Conservation (phyloP, 1,140 invertebrate species). For the Zeugodacus cucurbitae region DNA sequence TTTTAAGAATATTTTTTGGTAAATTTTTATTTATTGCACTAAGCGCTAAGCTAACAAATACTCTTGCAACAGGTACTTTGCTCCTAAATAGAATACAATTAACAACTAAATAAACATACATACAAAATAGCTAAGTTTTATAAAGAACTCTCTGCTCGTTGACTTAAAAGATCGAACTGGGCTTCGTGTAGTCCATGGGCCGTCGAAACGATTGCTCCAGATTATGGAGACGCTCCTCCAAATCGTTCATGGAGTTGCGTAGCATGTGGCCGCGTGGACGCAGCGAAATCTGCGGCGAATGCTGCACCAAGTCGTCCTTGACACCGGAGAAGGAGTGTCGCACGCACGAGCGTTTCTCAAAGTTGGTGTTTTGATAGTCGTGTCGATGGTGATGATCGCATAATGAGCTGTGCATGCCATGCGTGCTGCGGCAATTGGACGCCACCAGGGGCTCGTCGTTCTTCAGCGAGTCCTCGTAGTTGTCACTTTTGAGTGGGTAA, state of each 20-base stretch:
- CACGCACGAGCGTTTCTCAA: slow-evolving; percentile 59
- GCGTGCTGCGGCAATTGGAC: slow-evolving; percentile 53
- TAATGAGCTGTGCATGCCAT: slow-evolving; percentile 30
- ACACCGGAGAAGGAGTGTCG: slow-evolving; percentile 64
- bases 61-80: slow-evolving; percentile 33
- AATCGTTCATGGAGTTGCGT: slow-evolving; percentile 64
- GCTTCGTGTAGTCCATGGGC: slow-evolving; percentile 60
- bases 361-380: slow-evolving; percentile 59
- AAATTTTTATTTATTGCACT: slow-evolving; percentile 19
- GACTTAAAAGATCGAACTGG: slow-evolving; percentile 50
- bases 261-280: slow-evolving; percentile 58
- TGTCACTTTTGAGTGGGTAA: slow-evolving; percentile 65
- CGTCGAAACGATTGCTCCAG: slow-evolving; percentile 63
- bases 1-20: not conserved
- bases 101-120: not conserved
- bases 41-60: not conserved
- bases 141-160: not conserved
- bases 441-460: slow-evolving; percentile 59
- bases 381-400: slow-evolving; percentile 43
- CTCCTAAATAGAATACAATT: not conserved
- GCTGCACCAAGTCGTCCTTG: slow-evolving; percentile 63
- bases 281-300: slow-evolving; percentile 60
- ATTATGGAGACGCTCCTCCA: slow-evolving; percentile 62
- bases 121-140: not conserved
- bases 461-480: slow-evolving; percentile 75